Base-by-base conservation (phyloP, 1,140 invertebrate genomes). In the Doryteuthis pealeii region DNA sequence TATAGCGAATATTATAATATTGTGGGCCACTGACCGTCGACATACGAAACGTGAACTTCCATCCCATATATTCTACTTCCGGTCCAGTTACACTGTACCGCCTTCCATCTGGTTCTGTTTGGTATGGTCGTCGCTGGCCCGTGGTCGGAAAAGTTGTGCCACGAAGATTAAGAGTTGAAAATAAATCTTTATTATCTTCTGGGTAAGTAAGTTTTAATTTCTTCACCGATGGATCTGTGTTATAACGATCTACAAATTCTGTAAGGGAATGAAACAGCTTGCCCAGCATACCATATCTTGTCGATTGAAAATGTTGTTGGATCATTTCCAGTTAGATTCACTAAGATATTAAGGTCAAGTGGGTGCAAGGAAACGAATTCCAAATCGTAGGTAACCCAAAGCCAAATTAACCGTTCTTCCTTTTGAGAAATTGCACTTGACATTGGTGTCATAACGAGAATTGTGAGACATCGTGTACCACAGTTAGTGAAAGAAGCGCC, bases 11-110 rank as follows among this genome's bases (percentile, higher is more conserved):
- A 70, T 85, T 76, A 49, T 79, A 79, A 10, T 84, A n/a, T 28
- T 77, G 76, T 31, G 82, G 81, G 1, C 84, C 84, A 26, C 67
- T 75, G 28, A 78, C 70, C 26, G 76, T 71, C 3, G 79, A 80
- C 78, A 84, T 80, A 68, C 82, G 72, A 74, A 82, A 79, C 65
- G 84, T 73, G 71, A 86, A 86, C 6, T 79, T 69, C 85, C 85
- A 86, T 15, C 75, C 74, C 77, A 82, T 76, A 65, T 84, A 86
- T 62, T 78, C 72, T 2, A 86, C 77, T 28, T 81, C 75, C 0
- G 74, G 71, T 15, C 80, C 78, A 14, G 78, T 73, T 1, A 86
- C 70, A 14, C 67, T 77, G 77, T 83, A 86, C 35, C 84, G 68
- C 71, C 81, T 80, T 12, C 84, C 84, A 49, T 84, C 81, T n/a